Evolutionary conservation across 2,888 invertebrate genomes (phyloP).

Genomic region (Drosophila pseudotalamancana): DNA sequence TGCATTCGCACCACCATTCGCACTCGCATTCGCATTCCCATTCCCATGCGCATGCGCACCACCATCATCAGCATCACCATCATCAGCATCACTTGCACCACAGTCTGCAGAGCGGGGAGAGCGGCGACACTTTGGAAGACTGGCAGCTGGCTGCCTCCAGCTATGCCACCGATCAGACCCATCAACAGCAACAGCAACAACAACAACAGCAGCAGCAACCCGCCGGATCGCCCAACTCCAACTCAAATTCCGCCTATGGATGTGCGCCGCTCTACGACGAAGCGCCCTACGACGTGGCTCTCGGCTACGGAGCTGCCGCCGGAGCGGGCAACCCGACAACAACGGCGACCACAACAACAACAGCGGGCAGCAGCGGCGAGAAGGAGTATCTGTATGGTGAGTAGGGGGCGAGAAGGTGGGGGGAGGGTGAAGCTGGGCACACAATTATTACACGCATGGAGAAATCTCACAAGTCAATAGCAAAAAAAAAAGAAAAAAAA

Average conservation of each 20-base stretch:
- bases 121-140: constrained; percentile 54
- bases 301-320: constrained; percentile 69
- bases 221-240: constrained; percentile 81
- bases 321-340: constrained; percentile 59
- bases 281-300: constrained; percentile 78
- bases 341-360: too few species aligned
- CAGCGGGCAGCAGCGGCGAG: constrained; percentile 59
- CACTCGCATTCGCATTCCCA: constrained; percentile 2
- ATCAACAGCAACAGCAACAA: constrained; percentile 61
- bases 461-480: constrained; percentile 79
- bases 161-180: constrained; percentile 63
- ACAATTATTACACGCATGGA: constrained; percentile 76
- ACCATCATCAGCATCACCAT: constrained; percentile 67
- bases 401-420: constrained; percentile 37
- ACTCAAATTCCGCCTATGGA: constrained; percentile 80
- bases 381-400: constrained; percentile 84
- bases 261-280: constrained; percentile 77
- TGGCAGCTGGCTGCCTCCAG: constrained; percentile 56
- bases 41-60: constrained; percentile 14
- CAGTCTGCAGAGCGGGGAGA: constrained; percentile 71
- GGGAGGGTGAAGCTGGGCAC: constrained; percentile 11
- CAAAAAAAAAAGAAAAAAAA: constrained; percentile 52
- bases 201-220: constrained; percentile 71
- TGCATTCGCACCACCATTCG: constrained; percentile 61
- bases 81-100: constrained; percentile 68